Evolutionary conservation across 2,113 vertebrate species (phyloP).

Genomic region (Thunnus maccoyii): DNA sequence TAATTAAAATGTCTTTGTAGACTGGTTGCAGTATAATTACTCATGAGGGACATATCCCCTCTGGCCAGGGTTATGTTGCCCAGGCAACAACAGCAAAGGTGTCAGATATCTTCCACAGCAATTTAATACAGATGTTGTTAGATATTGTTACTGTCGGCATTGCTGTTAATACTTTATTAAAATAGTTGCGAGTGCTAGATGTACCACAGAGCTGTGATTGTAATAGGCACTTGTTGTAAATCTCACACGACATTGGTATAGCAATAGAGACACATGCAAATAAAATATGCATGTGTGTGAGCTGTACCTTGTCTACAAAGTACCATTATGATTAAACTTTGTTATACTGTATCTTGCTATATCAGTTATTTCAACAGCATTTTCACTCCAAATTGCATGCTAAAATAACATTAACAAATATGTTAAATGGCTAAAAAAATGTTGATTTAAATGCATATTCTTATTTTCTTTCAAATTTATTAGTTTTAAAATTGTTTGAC

Average conservation of each 20-base stretch:
- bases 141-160: slow-evolving; percentile 33
- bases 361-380: neutral
- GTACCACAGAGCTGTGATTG: slow-evolving; percentile 15
- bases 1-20: slow-evolving; percentile 75
- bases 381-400: neutral
- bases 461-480: neutral
- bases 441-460: neutral
- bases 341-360: neutral
- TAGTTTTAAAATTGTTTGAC: neutral
- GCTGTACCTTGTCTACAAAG: neutral
- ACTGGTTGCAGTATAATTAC: slow-evolving; percentile 70
- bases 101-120: slow-evolving; percentile 51
- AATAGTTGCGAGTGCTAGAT: slow-evolving; percentile 35
- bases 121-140: slow-evolving; percentile 56
- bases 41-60: slow-evolving; percentile 63
- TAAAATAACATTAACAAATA: neutral
- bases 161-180: slow-evolving; percentile 43
- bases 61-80: slow-evolving; percentile 54
- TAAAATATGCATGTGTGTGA: neutral
- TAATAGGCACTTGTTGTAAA: slow-evolving; percentile 10
- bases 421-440: neutral
- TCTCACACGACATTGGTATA: neutral
- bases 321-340: neutral
- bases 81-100: slow-evolving; percentile 60
- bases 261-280: neutral